Evolutionary conservation across 2,113 vertebrate genomes (phyloP).

Genomic region (Coryphaenoides rupestris): DNA sequence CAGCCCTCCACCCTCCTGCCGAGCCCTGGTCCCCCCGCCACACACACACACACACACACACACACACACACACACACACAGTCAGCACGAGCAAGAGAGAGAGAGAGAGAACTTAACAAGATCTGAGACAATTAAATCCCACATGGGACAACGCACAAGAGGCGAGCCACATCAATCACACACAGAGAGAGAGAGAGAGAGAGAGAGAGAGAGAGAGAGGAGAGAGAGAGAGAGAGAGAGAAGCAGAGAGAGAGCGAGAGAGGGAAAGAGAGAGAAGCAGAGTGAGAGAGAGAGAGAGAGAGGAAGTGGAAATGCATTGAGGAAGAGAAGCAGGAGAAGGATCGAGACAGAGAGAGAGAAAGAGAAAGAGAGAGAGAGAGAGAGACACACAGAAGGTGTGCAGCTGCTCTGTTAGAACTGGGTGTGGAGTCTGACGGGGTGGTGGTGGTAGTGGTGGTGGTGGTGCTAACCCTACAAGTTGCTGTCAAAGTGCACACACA

Average conservation of each 20-base stretch:
- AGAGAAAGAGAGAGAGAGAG: constrained; percentile 20
- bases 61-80: constrained; percentile 11
- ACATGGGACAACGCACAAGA: constrained; percentile 20
- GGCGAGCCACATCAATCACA: constrained; percentile 28
- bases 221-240: constrained; percentile 1
- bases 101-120: constrained; percentile 29
- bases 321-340: constrained; percentile 1
- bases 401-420: constrained; percentile 51
- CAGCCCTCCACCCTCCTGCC: too few species aligned
- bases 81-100: constrained; percentile 33
- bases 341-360: constrained; percentile 6
- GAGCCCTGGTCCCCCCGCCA: neutral
- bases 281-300: too few species aligned
- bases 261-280: constrained; percentile 38
- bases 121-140: constrained; percentile 40
- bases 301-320: neutral
- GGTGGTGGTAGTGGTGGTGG: too few species aligned
- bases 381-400: constrained; percentile 43
- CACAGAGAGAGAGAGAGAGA: neutral
- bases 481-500: neutral
- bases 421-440: neutral
- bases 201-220: neutral
- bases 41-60: neutral
- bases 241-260: constrained; percentile 15
- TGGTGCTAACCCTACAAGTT: too few species aligned